phyloP scores from a whole-genome alignment of 2,888 invertebrate species.

The Chouioia cunea region DNA sequence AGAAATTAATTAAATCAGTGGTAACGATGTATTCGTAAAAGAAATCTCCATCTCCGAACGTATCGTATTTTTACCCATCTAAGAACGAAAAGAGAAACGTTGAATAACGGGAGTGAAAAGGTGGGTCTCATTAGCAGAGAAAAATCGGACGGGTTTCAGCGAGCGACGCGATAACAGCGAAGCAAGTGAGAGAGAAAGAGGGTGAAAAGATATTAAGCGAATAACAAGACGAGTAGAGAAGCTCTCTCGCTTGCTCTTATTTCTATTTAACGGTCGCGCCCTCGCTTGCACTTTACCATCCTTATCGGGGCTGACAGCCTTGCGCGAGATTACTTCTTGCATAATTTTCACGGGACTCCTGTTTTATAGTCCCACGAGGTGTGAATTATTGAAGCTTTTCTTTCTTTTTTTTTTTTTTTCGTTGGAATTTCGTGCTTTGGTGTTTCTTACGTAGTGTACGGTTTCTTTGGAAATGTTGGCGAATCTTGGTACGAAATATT shows the following conservation, averaged over 20 bases:
- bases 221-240: slow-evolving; percentile 19
- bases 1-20: too few species aligned
- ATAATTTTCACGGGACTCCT: slow-evolving; percentile 26
- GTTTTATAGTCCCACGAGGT: slow-evolving; percentile 2
- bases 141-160: not conserved
- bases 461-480: too few species aligned
- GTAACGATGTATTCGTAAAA: too few species aligned
- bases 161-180: slow-evolving; percentile 35
- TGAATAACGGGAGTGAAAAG: slow-evolving; percentile 21
- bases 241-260: slow-evolving; percentile 4
- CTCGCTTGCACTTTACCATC: slow-evolving; percentile 12
- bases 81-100: not conserved
- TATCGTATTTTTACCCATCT: too few species aligned
- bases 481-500: too few species aligned
- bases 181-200: too few species aligned
- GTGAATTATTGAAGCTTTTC: too few species aligned
- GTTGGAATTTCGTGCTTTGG: too few species aligned
- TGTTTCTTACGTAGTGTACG: too few species aligned
- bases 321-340: slow-evolving; percentile 14
- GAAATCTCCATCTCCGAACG: too few species aligned
- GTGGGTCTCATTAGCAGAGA: slow-evolving; percentile 25
- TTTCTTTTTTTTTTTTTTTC: too few species aligned
- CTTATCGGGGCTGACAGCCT: slow-evolving; percentile 17
- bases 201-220: slow-evolving; percentile 4
- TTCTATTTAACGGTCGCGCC: slow-evolving; percentile 28